Evolutionary conservation across 2,797 vertebrate species (phyloP), one percentile per base, ranked within the genome.

Genomic region (Clarias platycephalus): DNA sequence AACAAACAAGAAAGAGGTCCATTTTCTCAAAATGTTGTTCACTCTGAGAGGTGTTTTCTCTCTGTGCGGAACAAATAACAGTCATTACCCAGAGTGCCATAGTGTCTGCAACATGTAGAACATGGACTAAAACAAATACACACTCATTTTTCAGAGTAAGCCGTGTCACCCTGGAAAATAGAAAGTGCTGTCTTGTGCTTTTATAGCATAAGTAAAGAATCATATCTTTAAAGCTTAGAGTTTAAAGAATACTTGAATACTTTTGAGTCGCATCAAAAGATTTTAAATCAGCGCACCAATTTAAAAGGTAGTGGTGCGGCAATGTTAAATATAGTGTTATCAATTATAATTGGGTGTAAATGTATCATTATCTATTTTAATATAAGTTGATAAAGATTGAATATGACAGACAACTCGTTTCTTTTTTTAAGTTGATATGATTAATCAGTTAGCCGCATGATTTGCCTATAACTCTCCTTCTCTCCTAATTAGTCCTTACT

Each of bases 21-120:
- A 95, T 95, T 96, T 95, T 93, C 93, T 91, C 87, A 94, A 95
- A 95, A 94, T 95, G 94, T 92, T 92, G 92, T 91, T 94, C 92
- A 89, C 91, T 91, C 91, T 88, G 92, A 94, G 93, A 95, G 92
- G 93, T 92, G 91, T 91, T 92, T 90, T 92, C 91, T 92, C 89
- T 86, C 85, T 89, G 88, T 92, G 91, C 90, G 81, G 91, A 90
- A 91, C 91, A 92, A 94, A 94, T 93, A 94, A 93, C 94, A 90
- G 93, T 94, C 91, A 94, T 95, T 95, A 94, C 92, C 86, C 88
- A 89, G 91, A 91, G 91, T 88, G 88, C 87, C 90, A 89, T 91
- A 91, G 91, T 91, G 89, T 93, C 90, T 81, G 31, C 84, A 87
- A 87, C 89, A 86, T 90, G 86, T 89, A 89, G 89, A 87, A 88